Evolutionary conservation across 1,140 invertebrate species (phyloP).

Genomic region (Drosophila insularis): DNA sequence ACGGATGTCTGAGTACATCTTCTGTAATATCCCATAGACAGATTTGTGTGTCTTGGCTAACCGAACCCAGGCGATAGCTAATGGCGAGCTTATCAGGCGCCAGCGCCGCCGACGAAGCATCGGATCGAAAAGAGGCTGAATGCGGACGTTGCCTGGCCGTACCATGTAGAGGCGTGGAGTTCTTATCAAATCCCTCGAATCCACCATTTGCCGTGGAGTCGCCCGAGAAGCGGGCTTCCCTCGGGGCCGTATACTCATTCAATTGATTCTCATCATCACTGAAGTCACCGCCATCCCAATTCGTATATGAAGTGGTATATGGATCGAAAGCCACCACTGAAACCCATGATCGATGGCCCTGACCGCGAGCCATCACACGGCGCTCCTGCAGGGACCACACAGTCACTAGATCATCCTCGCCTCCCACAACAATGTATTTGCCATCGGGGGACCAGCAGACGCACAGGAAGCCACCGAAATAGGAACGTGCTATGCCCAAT

Average conservation of each 20-base stretch:
- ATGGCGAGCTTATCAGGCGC: conserved; percentile 84
- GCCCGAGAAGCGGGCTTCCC: conserved; percentile 70
- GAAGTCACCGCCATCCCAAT: conserved; percentile 84
- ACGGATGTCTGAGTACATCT: conserved; percentile 91
- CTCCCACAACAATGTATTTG: conserved; percentile 97
- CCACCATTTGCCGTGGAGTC: conserved; percentile 82
- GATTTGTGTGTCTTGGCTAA: conserved; percentile 98
- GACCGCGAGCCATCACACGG: conserved; percentile 96
- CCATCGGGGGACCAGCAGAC: conserved; percentile 99
- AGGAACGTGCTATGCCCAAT: conserved; percentile 94
- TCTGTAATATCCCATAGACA: conserved; percentile 99
- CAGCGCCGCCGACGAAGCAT: conserved; percentile 69
- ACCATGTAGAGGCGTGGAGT: conserved; percentile 69
- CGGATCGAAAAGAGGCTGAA: conserved; percentile 83
- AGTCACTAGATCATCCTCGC: conserved; percentile 99
- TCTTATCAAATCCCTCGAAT: conserved; percentile 82
- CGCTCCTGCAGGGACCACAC: conserved; percentile 98
- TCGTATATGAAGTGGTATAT: conserved; percentile 89
- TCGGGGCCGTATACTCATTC: conserved; percentile 74
- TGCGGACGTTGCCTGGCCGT: conserved; percentile 82
- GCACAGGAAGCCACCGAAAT: conserved; percentile 98
- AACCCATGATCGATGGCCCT: conserved; percentile 98
- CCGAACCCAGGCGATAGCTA: conserved; percentile 96
- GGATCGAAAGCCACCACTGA: conserved; percentile 98
- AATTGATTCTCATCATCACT: conserved; percentile 86